Base-by-base conservation (phyloP, 1,140 invertebrate species). In the Papilio polyxenes region DNA sequence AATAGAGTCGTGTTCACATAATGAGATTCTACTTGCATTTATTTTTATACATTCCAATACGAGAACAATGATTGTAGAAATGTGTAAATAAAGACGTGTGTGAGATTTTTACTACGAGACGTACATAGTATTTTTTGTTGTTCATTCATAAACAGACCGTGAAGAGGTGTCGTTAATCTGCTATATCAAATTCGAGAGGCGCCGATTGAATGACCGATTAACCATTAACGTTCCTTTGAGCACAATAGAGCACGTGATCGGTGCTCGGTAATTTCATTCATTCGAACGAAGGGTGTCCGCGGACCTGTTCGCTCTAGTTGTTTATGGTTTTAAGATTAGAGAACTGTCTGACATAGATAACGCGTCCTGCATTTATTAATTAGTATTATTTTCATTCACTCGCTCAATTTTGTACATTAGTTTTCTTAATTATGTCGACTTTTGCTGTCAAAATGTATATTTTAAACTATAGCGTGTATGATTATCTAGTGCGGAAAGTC, bases 181-280 rank as follows among this genome's bases (percentile, higher is more conserved):
- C 88, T 87, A 89, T 89, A 87, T 89, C 88, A 87, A 89, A 90
- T 89, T 87, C 82, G 84, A 84, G 85, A 83, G 85, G 83, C 78
- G 75, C 85, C 87, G 88, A 91, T 93, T 88, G 89, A 90, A 90
- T 88, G 88, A 89, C 89, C 88, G 89, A 91, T 92, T 92, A 89
- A 85, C 86, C 87, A 92, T 92, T 92, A 90, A 87, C 88, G 87
- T 87, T 89, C 87, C 89, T 90, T 90, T 88, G 83, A 89, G 88
- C 89, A 92, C 89, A 91, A 91, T 92, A 91, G 88, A 85, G 87
- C 89, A 92, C 92, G 91, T 92, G 90, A 90, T 86, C 82, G 87
- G 77, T 80, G 84, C 82, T 85, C 81, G 85, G 87, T 86, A 87
- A 88, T 89, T 87, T 89, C 89, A 92, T 93, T 92, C 90, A 92